Evolutionary conservation across 2,888 invertebrate genomes (phyloP).

Genomic region (Drosophila multiciliata): DNA sequence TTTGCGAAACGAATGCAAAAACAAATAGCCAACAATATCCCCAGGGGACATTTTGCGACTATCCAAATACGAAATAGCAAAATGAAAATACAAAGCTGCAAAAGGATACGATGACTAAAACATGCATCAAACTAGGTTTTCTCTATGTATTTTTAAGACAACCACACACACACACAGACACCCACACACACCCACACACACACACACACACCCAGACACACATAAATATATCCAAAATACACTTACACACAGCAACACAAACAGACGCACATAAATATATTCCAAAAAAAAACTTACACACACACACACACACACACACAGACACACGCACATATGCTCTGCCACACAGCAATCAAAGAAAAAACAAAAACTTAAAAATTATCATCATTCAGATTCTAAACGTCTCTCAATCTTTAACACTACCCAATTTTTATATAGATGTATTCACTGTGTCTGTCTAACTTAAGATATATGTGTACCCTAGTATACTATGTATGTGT

Average conservation of each 20-base stretch:
- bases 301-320: conserved; percentile 9
- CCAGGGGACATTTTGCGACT: conserved; percentile 37
- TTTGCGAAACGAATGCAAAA: conserved; percentile 38
- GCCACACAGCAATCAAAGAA: conserved; percentile 31
- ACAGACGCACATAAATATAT: background rate
- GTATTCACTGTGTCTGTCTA: conserved; percentile 76
- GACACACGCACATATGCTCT: conserved; percentile 10
- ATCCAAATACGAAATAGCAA: conserved; percentile 27
- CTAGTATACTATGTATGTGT: conserved; percentile 67
- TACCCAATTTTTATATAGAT: conserved; percentile 68
- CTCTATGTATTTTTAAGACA: conserved; percentile 62
- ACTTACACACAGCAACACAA: conserved; percentile 13
- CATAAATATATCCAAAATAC: conserved; percentile 13
- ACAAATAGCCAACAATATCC: conserved; percentile 34
- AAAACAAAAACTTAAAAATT: conserved; percentile 46
- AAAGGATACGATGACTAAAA: conserved; percentile 40
- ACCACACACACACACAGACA: conserved; percentile 23
- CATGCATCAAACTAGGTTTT: conserved; percentile 54
- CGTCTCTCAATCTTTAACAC: conserved; percentile 70
- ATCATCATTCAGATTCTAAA: conserved; percentile 68
- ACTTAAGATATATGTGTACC: conserved; percentile 69
- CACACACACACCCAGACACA: conserved; percentile 16
- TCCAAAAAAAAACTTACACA: conserved; percentile 20
- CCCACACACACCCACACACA: conserved; percentile 7
- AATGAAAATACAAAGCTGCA: conserved; percentile 28